Conservation (phyloP, 2,888 invertebrate genomes). For the Acanthosepion pharaonis region DNA sequence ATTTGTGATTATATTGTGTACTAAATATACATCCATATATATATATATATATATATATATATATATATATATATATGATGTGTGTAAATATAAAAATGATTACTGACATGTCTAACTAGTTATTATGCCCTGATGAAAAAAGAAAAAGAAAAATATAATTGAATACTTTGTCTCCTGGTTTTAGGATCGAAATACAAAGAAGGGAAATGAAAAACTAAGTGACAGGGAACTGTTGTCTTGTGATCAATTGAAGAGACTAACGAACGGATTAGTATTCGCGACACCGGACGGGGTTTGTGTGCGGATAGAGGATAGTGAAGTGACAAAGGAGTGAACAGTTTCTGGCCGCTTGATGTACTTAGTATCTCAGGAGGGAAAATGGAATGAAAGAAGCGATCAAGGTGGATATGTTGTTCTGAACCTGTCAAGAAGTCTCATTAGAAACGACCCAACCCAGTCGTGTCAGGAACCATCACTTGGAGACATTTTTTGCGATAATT, state of each 20-base stretch:
- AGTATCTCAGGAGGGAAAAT: background rate
- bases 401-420: background rate
- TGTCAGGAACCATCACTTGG: background rate
- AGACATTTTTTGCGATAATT: background rate
- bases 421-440: background rate
- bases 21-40: no score
- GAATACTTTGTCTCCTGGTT: no score
- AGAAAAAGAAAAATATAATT: no score
- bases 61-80: no score
- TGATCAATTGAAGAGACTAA: background rate
- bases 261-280: background rate
- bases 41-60: no score
- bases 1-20: no score
- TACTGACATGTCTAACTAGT: no score
- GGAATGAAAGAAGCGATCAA: background rate
- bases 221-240: background rate
- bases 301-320: background rate
- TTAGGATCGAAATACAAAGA: no score
- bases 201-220: no score
- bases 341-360: background rate
- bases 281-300: background rate
- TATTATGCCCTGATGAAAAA: no score
- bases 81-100: no score
- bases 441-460: background rate
- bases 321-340: background rate